phyloP scores from a whole-genome alignment of 2,888 invertebrate genomes.

The Leucoma salicis region DNA sequence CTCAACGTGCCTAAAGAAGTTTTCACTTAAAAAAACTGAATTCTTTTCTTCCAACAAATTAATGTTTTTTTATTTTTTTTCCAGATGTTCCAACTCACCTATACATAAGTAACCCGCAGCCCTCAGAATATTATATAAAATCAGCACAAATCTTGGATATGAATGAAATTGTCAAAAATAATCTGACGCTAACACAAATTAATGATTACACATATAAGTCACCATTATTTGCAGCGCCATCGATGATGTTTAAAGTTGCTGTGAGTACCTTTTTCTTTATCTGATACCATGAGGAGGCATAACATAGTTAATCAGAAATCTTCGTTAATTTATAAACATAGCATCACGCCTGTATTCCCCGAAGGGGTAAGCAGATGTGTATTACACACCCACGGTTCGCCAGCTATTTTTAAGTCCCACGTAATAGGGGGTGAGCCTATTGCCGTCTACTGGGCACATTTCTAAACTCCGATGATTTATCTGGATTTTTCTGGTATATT shows the following conservation, averaged over 20 bases:
- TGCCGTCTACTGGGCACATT: no score
- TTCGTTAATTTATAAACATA: neutral
- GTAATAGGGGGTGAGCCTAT: no score
- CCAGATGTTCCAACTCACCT: conserved; percentile 19
- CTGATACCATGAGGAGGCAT: neutral
- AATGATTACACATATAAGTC: conserved; percentile 26
- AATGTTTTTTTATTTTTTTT: conserved; percentile 7
- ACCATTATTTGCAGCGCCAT: conserved; percentile 18
- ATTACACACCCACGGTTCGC: no score
- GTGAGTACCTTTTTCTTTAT: conserved; percentile 16
- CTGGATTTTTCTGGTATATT: no score
- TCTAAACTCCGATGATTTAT: neutral
- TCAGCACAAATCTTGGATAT: conserved; percentile 19
- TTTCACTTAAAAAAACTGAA: neutral
- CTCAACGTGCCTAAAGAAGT: neutral
- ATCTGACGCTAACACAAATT: conserved; percentile 10
- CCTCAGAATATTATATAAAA: conserved; percentile 14
- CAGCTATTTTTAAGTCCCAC: no score
- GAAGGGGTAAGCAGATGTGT: no score
- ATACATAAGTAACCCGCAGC: conserved; percentile 21
- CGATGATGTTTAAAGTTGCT: conserved; percentile 26
- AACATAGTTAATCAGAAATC: neutral
- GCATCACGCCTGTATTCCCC: no score
- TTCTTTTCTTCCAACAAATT: neutral
- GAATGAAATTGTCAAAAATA: conserved; percentile 3